Percentiles rank a stretch among this genome's conserved stretches.
Evolutionary conservation across 2,888 invertebrate genomes (phyloP).

Genomic region (Tipula vernalis): DNA sequence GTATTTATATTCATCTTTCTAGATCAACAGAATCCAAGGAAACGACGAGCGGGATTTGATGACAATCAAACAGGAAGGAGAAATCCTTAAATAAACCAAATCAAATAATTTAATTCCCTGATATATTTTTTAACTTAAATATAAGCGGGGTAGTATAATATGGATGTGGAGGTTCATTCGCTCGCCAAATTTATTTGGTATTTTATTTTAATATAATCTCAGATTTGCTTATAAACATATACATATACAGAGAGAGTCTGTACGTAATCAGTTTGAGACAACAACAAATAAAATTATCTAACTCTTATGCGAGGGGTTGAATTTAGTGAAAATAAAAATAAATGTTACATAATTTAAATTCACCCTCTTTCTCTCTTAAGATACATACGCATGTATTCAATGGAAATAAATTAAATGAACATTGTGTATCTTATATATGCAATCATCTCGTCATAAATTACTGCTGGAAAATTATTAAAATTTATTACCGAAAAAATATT

Average conservation of each 20-base stretch:
- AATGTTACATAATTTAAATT: background rate
- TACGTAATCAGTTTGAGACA: background rate
- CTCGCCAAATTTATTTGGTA: background rate
- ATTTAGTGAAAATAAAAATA: background rate
- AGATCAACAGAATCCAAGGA: background rate
- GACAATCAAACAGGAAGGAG: background rate
- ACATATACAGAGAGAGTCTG: background rate
- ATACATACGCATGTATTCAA: background rate
- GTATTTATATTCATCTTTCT: background rate
- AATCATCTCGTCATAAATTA: background rate
- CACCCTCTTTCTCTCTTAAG: background rate
- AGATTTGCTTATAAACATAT: background rate
- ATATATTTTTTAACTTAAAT: background rate
- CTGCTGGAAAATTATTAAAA: background rate
- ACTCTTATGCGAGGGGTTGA: background rate
- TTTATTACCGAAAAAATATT: background rate
- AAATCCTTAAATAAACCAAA: background rate
- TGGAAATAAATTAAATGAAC: background rate
- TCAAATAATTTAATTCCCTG: background rate
- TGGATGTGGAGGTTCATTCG: background rate
- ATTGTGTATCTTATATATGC: background rate
- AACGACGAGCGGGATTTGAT: background rate
- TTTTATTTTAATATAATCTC: background rate
- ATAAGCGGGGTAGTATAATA: background rate
- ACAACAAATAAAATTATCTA: background rate